Conservation (phyloP, 2,113 vertebrate genomes). For the Uria lomvia region DNA sequence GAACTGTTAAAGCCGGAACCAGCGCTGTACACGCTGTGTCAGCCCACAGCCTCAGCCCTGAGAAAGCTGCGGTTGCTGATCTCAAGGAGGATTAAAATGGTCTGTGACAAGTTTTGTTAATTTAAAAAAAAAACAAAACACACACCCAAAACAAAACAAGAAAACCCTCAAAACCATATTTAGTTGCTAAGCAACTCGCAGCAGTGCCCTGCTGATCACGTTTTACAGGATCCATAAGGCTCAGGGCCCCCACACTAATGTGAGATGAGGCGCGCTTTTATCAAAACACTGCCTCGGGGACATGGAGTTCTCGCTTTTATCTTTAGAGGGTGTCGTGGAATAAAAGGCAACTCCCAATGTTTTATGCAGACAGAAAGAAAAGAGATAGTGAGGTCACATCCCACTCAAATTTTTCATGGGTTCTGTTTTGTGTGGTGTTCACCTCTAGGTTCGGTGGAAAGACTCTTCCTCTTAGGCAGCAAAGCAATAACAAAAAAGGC, state of each 20-base stretch:
- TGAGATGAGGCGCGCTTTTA: background rate
- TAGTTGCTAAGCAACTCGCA: slow-evolving; percentile 38
- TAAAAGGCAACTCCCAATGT: background rate
- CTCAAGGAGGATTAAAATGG: background rate
- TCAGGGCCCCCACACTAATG: background rate
- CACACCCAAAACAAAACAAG: background rate
- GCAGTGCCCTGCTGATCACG: background rate
- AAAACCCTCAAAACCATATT: background rate
- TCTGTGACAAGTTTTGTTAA: slow-evolving; percentile 7
- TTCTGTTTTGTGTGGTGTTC: background rate
- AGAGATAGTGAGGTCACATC: background rate
- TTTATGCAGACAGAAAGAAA: background rate
- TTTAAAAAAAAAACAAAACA: background rate
- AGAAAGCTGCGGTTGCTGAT: background rate
- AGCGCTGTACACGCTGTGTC: background rate
- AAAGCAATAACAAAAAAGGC: background rate
- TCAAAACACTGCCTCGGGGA: background rate
- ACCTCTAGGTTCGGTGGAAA: background rate
- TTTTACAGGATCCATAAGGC: background rate
- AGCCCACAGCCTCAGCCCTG: background rate
- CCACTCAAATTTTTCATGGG: background rate
- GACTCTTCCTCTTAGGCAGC: background rate
- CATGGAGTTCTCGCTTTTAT: background rate
- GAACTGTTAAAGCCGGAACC: background rate
- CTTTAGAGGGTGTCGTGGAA: background rate